Base-by-base conservation (phyloP, 2,888 invertebrate species). In the Blera fallax region DNA sequence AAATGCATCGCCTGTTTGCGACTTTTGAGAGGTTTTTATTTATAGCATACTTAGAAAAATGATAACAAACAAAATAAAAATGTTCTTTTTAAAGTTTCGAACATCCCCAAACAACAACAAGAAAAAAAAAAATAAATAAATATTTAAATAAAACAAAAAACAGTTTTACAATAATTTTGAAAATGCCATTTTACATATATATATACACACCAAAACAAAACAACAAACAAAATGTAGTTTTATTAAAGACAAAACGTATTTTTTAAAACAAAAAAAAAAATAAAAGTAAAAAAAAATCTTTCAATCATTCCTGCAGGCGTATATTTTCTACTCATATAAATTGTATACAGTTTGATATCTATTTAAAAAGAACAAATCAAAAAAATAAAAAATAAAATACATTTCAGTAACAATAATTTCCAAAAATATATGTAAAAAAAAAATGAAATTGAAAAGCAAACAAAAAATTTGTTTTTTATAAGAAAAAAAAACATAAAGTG, bases 91-190 rank as follows among this genome's bases (percentile, higher is more conserved):
- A 87, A 88, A 84, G 77, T 72, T 73, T 72, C 64, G 32, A 78
- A 88, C 83, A 85, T 88, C 88, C 87, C 89, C 87, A 72, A 62
- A 88, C n/a, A 78, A 88, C 87, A 85, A 67, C 65, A 70, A 76
- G 34, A 62, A 76, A 64, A 69, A 84, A 76, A 79, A 60, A 79
- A 83, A n/a, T n/a, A n/a, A n/a, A n/a, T n/a, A n/a, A 70, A 58
- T 43, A 79, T 87, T 88, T 88, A 88, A 81, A 82, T 76, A 87
- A 89, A 88, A 88, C 89, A 89, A 88, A 89, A 88, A 87, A 88
- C 87, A 89, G 89, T 89, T 90, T 89, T 89, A 89, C 89, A 90
- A 90, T 89, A 88, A 89, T 89, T 87, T 89, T 89, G 89, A 89
- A 89, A 89, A 88, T 80, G 78, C 87, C 82, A 83, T 87, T 87